Base-by-base conservation (phyloP, 1,140 invertebrate genomes). In the Ips nitidus region DNA sequence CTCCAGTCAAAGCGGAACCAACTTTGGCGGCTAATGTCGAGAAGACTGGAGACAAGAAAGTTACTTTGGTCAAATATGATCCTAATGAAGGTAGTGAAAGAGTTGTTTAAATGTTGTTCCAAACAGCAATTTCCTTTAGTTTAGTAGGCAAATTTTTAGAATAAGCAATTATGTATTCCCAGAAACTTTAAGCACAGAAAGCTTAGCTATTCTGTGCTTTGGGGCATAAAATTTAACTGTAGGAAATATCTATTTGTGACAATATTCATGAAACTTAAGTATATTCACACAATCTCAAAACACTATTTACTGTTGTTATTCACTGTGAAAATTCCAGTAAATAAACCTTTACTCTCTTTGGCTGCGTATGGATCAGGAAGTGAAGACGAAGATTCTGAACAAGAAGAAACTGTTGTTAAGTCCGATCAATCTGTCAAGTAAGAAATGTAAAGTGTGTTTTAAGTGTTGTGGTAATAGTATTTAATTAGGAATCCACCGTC, bases 401-500 rank as follows among this genome's bases (percentile, higher is more conserved):
- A 66, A 66, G 7, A 62, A 74, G 43, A 63, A 4, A 66, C 68
- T 58, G 55, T 65, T 5, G 60, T 69, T 39, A 73, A 73, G 68
- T 63, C 55, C 47, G n/a, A 3, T 65, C 7, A 36, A 3, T 2
- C 40, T 47, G 45, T 47, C 4, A 47, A 47, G n/a, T 47, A 5
- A n/a, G 45, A 47, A 47, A 47, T n/a, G 4, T 47, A n/a, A n/a
- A 47, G n/a, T 47, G n/a, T 47, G 45, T 47, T 47, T 4, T 47
- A 47, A 5, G n/a, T 47, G 45, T 5, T 47, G 45, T 1, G 4
- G 45, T 47, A 47, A 47, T 47, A 47, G n/a, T 47, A 47, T 47
- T 47, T 47, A 22, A 22, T 22, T 50, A 82, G 85, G 36, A 82
- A 87, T 4, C 91, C 93, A 22, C 89, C 93, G 0, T 88, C 89